Base-by-base conservation (phyloP, 2,888 invertebrate genomes). In the Sminthurinus aureus region DNA sequence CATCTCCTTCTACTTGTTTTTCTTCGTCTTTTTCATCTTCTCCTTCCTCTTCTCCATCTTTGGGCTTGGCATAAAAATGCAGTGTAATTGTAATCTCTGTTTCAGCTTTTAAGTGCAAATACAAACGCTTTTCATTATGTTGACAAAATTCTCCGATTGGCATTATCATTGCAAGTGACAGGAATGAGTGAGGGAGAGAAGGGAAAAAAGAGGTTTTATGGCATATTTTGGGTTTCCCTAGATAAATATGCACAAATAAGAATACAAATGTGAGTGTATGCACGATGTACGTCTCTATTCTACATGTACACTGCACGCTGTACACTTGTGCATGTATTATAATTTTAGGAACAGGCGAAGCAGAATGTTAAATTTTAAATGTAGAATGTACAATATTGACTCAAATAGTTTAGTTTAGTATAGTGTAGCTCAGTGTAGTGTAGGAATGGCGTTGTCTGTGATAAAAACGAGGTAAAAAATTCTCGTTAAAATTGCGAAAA, bases 401-500 rank as follows among this genome's bases (percentile, higher is more conserved):
- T 75, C 58, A 58, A 77, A 64, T 51, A 77, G 20, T n/a, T n/a
- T n/a, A n/a, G n/a, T n/a, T n/a, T n/a, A n/a, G n/a, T n/a, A n/a
- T n/a, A n/a, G n/a, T n/a, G n/a, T n/a, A n/a, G n/a, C n/a, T n/a
- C n/a, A n/a, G n/a, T 66, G 66, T 66, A 18, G 20, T 13, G 15
- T 71, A 20, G 67, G n/a, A n/a, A 22, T 67, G 67, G 22, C 4
- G n/a, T 67, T 24, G 22, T 13, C 8, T 71, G 78, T 64, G 77
- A 78, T 83, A 80, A 77, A 84, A 82, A 82, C 75, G 69, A 20
- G 85, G 73, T 82, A 86, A 86, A 84, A 86, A 83, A 84, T 86
- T 86, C 86, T 86, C 86, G 86, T 86, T 86, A 86, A 86, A 86
- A 86, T 86, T 85, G 84, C 85, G 73, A 85, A 85, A 85, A 84